phyloP scores from a whole-genome alignment of 2,797 vertebrate genomes.

The Rhincodon typus region DNA sequence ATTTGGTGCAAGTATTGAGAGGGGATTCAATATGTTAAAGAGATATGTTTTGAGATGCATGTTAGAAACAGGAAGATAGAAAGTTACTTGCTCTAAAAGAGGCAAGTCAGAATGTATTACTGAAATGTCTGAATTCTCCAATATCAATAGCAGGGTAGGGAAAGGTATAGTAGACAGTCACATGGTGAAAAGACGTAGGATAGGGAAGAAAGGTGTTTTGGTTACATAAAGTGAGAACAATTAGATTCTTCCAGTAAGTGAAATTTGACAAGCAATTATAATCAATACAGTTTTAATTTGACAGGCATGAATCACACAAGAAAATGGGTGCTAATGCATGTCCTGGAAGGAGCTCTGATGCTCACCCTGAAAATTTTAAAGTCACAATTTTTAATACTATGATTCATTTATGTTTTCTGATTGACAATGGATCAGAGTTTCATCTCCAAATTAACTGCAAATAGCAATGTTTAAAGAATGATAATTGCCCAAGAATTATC shows the following conservation, averaged over 20 bases:
- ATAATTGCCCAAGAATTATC: neutral
- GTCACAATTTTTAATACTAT: neutral
- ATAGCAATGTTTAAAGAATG: neutral
- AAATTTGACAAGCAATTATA: neutral
- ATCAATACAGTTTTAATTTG: neutral
- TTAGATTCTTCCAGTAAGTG: neutral
- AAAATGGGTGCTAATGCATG: neutral
- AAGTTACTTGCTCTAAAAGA: neutral
- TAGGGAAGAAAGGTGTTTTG: neutral
- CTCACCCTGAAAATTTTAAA: neutral
- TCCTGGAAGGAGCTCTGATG: neutral
- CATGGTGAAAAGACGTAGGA: neutral
- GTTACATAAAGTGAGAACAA: neutral
- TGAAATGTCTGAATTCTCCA: neutral
- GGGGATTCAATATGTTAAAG: neutral
- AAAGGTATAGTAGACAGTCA: neutral
- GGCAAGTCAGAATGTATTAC: neutral
- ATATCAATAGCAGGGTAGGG: accelerated
- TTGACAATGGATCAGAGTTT: neutral
- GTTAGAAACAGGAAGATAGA: neutral
- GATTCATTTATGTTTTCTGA: neutral
- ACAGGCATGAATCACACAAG: neutral
- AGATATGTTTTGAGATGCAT: neutral
- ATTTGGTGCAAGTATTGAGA: neutral
- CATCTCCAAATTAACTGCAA: neutral